These are phyloP conservation scores for Sardina pilchardus DNA, from an alignment of 2,113 vertebrate species.

Conservation along the genomic window DNA sequence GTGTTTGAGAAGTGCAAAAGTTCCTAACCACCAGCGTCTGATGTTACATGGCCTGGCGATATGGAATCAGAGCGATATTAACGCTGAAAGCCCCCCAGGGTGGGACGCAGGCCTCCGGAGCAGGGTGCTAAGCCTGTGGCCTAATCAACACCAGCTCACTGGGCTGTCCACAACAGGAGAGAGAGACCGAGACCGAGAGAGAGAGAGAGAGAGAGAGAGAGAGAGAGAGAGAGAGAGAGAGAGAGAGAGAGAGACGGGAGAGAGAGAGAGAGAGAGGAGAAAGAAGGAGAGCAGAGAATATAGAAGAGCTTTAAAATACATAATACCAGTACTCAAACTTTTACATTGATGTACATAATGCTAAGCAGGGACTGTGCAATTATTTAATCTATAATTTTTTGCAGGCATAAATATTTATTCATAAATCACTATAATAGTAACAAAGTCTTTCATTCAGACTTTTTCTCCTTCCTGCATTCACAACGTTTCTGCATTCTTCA, in stretches of 20 bases:
- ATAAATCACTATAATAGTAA: slow-evolving; percentile 1
- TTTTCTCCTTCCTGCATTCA: not conserved
- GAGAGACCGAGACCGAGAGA: not conserved
- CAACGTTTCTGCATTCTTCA: not conserved
- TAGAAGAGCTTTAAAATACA: slow-evolving; percentile 19
- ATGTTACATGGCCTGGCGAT: slow-evolving; percentile 61
- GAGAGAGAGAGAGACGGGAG: not conserved
- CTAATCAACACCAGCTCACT: slow-evolving; percentile 51
- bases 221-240: not conserved
- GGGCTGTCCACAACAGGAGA: slow-evolving; percentile 34
- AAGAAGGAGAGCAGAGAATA: slow-evolving; percentile 28
- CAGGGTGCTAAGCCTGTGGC: slow-evolving; percentile 47
- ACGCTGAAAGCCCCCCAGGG: slow-evolving; percentile 53
- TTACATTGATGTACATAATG: too few species aligned
- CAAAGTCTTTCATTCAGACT: not conserved
- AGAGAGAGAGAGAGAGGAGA: not conserved
- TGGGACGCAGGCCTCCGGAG: slow-evolving; percentile 48
- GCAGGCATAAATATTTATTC: not conserved
- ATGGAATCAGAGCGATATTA: slow-evolving; percentile 59
- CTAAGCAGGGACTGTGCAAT: too few species aligned
- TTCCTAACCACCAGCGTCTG: slow-evolving; percentile 59
- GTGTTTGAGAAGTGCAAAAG: slow-evolving; percentile 57
- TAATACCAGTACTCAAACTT: too few species aligned
- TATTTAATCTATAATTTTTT: too few species aligned
- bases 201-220: not conserved